Percentiles rank a stretch among this genome's conserved stretches.
These are phyloP conservation scores for Myripristis jacobus DNA, from an alignment of 2,797 vertebrate genomes.

Conservation along the genomic window DNA sequence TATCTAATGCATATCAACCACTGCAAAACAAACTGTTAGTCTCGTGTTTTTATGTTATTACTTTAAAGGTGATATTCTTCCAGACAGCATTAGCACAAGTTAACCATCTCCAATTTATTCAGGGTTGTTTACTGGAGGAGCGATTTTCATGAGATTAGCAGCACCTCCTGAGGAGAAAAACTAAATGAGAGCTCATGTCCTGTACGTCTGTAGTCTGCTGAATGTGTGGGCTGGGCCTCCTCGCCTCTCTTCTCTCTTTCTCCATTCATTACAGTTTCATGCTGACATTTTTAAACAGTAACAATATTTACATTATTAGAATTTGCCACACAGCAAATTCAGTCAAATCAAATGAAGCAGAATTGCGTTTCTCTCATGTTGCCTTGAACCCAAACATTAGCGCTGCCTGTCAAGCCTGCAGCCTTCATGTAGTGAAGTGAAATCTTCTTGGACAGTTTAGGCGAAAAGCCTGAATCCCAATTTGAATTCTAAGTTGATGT, in stretches of 20 bases:
- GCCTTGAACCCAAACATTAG: slow-evolving; percentile 34
- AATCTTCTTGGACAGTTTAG: slow-evolving; percentile 7
- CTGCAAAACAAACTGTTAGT: too few relatives aligned
- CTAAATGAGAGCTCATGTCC: slow-evolving; percentile 54
- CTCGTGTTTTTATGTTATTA: slow-evolving; percentile 6
- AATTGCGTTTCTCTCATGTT: slow-evolving; percentile 63
- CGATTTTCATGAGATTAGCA: slow-evolving; percentile 50
- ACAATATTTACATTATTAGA: slow-evolving; percentile 65
- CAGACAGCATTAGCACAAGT: slow-evolving; percentile 25
- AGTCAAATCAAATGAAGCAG: slow-evolving; percentile 62
- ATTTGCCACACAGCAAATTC: slow-evolving; percentile 66
- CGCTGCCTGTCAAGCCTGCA: slow-evolving; percentile 18
- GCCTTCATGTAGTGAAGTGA: not conserved
- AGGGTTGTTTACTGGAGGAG: slow-evolving; percentile 30
- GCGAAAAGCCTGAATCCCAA: not conserved
- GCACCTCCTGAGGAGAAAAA: slow-evolving; percentile 49
- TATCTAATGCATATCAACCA: too few relatives aligned
- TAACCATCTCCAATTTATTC: slow-evolving; percentile 1
- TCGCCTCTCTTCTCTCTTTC: not conserved
- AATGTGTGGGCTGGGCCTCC: slow-evolving; percentile 3
- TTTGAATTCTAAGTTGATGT: not conserved
- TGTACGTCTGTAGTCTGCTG: slow-evolving; percentile 26
- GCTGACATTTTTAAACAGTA: slow-evolving; percentile 65
- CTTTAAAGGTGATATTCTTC: not conserved
- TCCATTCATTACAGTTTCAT: slow-evolving; percentile 46